phyloP scores from a whole-genome alignment of 1,140 invertebrate species.

The Hylyphantes graminicola region DNA sequence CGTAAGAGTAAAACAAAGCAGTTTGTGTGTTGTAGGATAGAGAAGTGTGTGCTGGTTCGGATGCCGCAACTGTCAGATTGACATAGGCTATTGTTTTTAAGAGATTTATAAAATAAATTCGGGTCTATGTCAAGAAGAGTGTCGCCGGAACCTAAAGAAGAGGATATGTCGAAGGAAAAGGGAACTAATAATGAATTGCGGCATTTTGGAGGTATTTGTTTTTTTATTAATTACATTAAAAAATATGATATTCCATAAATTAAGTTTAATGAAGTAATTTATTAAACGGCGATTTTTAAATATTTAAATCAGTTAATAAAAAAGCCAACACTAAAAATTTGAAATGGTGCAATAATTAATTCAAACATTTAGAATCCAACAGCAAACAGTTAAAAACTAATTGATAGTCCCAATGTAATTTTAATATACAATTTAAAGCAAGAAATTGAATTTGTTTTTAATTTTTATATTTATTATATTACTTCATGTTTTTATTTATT shows the following conservation, averaged over 20 bases:
- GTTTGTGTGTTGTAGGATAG: neutral
- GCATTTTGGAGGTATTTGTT: constrained; percentile 34
- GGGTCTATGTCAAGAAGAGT: constrained; percentile 19
- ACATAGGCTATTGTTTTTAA: neutral
- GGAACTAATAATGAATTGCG: constrained; percentile 18
- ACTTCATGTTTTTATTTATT: no score
- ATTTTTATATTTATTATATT: no score
- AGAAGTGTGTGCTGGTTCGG: neutral
- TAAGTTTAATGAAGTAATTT: no score
- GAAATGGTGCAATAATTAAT: no score
- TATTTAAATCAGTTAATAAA: no score
- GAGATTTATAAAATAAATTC: neutral
- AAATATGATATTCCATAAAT: neutral
- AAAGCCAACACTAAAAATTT: no score
- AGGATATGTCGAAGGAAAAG: constrained; percentile 40
- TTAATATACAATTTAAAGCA: no score
- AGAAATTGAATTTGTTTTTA: no score
- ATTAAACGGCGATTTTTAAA: no score
- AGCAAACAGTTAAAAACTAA: no score
- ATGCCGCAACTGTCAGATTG: neutral
- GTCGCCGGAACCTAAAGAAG: constrained; percentile 32
- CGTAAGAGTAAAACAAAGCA: neutral
- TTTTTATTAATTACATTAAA: constrained; percentile 5
- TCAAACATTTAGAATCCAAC: no score
- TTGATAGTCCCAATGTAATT: no score